A percentile compares a stretch with the other conserved stretches of the same genome.
Evolutionary conservation across 2,888 invertebrate species (phyloP).

Genomic region (Octodonta nipae): DNA sequence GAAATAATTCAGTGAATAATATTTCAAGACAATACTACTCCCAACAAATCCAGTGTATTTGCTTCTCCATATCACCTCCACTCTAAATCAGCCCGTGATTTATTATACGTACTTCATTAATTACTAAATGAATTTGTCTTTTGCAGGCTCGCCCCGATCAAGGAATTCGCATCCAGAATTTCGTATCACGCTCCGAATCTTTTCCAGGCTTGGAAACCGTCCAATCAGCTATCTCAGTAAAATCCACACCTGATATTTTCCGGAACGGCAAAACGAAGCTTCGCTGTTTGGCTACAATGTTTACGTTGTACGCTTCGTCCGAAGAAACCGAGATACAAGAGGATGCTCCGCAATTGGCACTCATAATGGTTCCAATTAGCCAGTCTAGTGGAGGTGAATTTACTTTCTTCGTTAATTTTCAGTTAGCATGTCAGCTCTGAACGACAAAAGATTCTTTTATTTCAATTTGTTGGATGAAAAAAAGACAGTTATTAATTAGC

Average conservation of each 20-base stretch:
- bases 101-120: too few relatives aligned
- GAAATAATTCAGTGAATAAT: too few relatives aligned
- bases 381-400: neutral
- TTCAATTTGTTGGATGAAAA: too few relatives aligned
- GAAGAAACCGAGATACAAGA: conserved; percentile 29
- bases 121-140: too few relatives aligned
- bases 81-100: too few relatives aligned
- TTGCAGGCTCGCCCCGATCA: conserved; percentile 1
- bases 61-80: too few relatives aligned
- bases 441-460: too few relatives aligned
- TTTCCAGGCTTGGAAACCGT: conserved; percentile 27
- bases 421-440: too few relatives aligned
- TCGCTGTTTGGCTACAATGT: conserved; percentile 30
- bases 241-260: conserved; percentile 28
- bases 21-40: too few relatives aligned
- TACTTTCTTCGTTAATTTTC: too few relatives aligned
- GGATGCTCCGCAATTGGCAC: conserved; percentile 28
- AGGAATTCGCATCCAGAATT: conserved; percentile 12
- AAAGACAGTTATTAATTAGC: too few relatives aligned
- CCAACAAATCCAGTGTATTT: too few relatives aligned
- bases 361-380: neutral
- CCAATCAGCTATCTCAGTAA: conserved; percentile 27
- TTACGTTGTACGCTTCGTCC: conserved; percentile 25
- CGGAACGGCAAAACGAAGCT: conserved; percentile 29
- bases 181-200: conserved; percentile 22